Percentiles rank a stretch among this genome's conserved stretches.
phyloP scores from a whole-genome alignment of 35 echinoderm and acorn worm species.

The Heliocidaris tuberculata region DNA sequence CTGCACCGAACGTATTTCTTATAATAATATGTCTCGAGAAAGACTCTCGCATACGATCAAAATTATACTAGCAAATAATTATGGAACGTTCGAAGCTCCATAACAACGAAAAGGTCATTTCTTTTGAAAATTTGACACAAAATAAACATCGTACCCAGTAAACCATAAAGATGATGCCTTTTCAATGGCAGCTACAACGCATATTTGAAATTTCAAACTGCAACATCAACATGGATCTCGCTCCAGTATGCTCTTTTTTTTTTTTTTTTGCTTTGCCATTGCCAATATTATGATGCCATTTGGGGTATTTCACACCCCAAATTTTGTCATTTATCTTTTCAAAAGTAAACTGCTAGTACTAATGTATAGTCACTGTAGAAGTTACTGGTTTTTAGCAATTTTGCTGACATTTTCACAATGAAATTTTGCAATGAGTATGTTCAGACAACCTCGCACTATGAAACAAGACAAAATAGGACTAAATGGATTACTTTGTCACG shows the following conservation, averaged over 20 bases:
- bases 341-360: no score
- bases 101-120: no score
- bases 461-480: no score
- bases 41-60: neutral
- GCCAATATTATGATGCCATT: neutral
- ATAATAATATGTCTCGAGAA: no score
- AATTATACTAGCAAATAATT: neutral
- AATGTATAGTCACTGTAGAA: no score
- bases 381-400: neutral
- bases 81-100: no score
- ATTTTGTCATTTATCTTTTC: no score
- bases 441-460: no score
- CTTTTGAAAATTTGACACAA: neutral
- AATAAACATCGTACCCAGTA: neutral
- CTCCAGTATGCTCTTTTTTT: neutral
- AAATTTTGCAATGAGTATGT: neutral
- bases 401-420: no score
- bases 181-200: neutral
- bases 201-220: no score
- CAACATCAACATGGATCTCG: neutral
- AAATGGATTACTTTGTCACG: no score
- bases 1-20: no score
- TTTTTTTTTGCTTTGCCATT: neutral
- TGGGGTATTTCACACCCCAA: neutral
- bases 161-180: neutral